Evolutionary conservation across 2,888 invertebrate species (phyloP).

Genomic region (Hololepta plana): DNA sequence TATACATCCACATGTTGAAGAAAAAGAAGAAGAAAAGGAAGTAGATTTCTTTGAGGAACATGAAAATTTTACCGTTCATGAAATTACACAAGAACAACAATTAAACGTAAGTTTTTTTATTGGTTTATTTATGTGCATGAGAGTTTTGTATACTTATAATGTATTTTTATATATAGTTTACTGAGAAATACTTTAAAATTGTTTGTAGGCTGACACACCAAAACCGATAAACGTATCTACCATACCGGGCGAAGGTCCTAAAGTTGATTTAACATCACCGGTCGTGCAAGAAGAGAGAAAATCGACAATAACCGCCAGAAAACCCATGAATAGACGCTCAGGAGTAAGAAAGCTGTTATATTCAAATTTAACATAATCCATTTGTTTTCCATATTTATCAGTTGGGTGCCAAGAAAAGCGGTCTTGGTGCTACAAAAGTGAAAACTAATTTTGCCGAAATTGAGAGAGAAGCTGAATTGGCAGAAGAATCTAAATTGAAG

Average conservation of each 20-base stretch:
- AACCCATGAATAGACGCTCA: conserved; percentile 47
- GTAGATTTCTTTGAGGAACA: conserved; percentile 85
- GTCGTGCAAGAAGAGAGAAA: conserved; percentile 28
- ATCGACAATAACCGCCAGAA: conserved; percentile 53
- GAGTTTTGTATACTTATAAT: too few species aligned
- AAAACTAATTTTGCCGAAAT: conserved; percentile 89
- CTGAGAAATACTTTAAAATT: too few species aligned
- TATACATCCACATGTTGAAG: conserved; percentile 45
- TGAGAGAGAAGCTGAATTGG: conserved; percentile 74
- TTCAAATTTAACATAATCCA: conserved; percentile 1
- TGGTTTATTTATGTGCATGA: too few species aligned
- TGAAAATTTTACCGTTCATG: conserved; percentile 24
- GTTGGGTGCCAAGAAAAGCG: conserved; percentile 75
- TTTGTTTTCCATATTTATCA: conserved; percentile 19
- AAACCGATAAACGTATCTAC: conserved; percentile 1
- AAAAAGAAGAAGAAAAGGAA: conserved; percentile 46
- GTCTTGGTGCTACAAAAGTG: conserved; percentile 88
- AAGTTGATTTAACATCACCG: conserved; percentile 17
- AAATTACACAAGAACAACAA: too few species aligned
- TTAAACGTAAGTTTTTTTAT: too few species aligned
- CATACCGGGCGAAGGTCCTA: conserved; percentile 18
- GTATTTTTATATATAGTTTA: too few species aligned
- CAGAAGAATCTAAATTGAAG: conserved; percentile 45
- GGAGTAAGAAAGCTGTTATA: conserved; percentile 33
- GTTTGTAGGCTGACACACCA: background rate